Conservation (phyloP, 2,797 vertebrate species). For the Anguilla megastoma region DNA sequence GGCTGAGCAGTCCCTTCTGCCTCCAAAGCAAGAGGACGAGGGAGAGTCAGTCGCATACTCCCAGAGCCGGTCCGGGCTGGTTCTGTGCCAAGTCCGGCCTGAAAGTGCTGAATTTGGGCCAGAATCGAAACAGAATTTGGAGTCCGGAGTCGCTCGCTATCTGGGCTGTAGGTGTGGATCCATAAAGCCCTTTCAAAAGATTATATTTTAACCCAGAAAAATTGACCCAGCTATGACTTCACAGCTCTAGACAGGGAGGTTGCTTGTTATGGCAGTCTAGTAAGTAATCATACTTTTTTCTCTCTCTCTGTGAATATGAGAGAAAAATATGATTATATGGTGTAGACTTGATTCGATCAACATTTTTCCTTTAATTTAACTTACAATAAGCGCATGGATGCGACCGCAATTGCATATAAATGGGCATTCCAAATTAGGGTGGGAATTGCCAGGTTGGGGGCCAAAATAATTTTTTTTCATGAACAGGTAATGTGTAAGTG, state of each 20-base stretch:
- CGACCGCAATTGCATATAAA: not conserved
- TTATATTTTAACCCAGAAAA: not conserved
- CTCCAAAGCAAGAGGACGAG: conserved; percentile 13
- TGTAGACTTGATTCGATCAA: not conserved
- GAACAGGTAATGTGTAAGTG: too few species aligned
- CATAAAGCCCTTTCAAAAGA: not conserved
- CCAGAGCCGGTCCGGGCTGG: too few species aligned
- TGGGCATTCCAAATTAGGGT: not conserved
- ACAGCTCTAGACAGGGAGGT: not conserved
- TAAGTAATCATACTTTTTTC: not conserved
- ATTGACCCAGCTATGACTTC: not conserved
- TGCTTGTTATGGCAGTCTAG: not conserved
- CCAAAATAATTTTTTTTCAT: not conserved
- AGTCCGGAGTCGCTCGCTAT: too few species aligned
- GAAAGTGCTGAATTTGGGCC: too few species aligned
- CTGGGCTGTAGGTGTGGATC: not conserved
- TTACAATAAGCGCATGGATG: not conserved
- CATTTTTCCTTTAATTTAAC: not conserved
- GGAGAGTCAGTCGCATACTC: not conserved
- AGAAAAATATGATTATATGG: not conserved
- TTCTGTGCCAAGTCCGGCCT: too few species aligned
- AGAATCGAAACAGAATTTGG: too few species aligned
- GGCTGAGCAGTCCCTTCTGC: not conserved
- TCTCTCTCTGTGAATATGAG: too few species aligned
- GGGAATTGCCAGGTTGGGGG: too few species aligned